Evolutionary conservation across 2,888 invertebrate species (phyloP), one percentile per base, ranked within the genome.

Genomic region (Smittia aterrima): DNA sequence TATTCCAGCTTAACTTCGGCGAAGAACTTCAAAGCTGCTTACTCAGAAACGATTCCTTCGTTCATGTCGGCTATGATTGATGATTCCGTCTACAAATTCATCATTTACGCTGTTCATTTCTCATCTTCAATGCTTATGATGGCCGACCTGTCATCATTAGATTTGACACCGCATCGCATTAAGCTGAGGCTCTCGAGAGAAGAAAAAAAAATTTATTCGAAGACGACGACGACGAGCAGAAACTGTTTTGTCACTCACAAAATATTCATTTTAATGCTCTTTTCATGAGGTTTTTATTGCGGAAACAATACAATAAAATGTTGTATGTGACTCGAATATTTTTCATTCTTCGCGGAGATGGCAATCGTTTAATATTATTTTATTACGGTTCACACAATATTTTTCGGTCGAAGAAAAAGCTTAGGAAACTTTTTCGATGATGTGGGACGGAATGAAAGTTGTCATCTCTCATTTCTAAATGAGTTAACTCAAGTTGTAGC

Each of bases 191-290:
- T 47, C 18, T 47, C n/a, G n/a, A 13, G 53, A 47, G 53, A 3
- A 47, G 32, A 32, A 32, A n/a, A n/a, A n/a, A n/a, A n/a, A n/a
- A n/a, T n/a, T n/a, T n/a, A n/a, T n/a, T n/a, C n/a, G n/a, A n/a
- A n/a, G n/a, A n/a, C n/a, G n/a, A 9, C 32, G 32, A 32, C 3
- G 32, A 9, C 3, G 53, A 53, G 11, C 16, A 53, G 47, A 68
- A 68, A 68, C 20, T 68, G 41, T 68, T 68, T 68, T 53, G 68
- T 66, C 66, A 66, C 38, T 66, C 38, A 13, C 32, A 58, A 47
- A 20, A 20, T 54, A 18, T 3, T 16, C 16, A 54, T 54, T 54
- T 54, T 54, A 54, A 18, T 18, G 20, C 16, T 54, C 16, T 41
- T n/a, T n/a, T n/a, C 11, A n/a, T 41, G 11, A 41, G 11, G 20